Evolutionary conservation across 2,113 vertebrate species (phyloP).

Genomic region (Cairina moschata): DNA sequence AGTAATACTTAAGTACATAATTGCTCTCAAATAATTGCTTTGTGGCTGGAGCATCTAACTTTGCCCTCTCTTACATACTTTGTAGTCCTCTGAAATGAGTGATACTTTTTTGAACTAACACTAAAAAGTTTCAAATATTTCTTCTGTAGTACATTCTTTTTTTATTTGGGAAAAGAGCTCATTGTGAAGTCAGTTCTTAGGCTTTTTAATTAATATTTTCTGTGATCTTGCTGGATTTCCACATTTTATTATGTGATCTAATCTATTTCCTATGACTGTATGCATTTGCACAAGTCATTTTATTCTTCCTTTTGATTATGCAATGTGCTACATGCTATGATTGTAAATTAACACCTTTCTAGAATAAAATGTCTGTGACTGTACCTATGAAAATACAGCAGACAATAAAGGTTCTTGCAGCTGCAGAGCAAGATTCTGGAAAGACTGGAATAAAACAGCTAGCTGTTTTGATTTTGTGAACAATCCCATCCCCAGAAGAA

Average conservation of each 20-base stretch:
- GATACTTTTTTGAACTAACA: background rate
- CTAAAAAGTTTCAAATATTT: background rate
- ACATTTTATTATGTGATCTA: constrained; percentile 26
- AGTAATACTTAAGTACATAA: background rate
- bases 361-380: background rate
- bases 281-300: background rate
- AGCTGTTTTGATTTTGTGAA: background rate
- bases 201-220: constrained; percentile 10
- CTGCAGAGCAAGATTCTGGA: background rate
- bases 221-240: constrained; percentile 17
- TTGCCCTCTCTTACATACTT: background rate
- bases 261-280: background rate
- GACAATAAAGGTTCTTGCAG: background rate
- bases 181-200: background rate
- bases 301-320: background rate
- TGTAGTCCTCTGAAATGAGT: background rate
- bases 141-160: background rate
- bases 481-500: background rate
- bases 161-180: background rate
- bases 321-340: background rate
- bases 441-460: background rate
- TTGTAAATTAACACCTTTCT: constrained; percentile 35
- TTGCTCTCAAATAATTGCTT: background rate
- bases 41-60: background rate
- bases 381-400: background rate